Evolutionary conservation across 1,140 invertebrate species (phyloP).

Genomic region (Lordiphosa collinella): DNA sequence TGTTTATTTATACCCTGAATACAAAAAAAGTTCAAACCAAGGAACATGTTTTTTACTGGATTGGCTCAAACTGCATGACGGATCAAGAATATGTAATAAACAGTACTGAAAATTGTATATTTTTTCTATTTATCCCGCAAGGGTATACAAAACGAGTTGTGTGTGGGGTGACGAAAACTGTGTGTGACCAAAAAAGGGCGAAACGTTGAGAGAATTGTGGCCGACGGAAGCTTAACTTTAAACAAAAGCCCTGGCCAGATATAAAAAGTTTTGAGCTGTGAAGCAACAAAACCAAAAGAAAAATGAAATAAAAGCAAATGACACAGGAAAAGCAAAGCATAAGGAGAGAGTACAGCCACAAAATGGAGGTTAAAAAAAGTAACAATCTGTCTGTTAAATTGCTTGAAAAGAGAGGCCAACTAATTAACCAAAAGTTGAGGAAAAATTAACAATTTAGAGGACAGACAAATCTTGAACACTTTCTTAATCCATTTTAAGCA

Average conservation of each 20-base stretch:
- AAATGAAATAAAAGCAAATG: conserved; percentile 39
- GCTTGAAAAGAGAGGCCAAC: conserved; percentile 52
- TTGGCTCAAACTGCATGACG: no score
- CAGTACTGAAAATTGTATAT: no score
- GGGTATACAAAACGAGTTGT: not conserved
- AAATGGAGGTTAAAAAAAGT: conserved; percentile 15
- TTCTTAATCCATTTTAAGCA: not conserved
- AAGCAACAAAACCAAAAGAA: not conserved
- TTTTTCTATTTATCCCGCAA: no score
- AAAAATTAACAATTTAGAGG: not conserved
- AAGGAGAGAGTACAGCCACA: conserved; percentile 27
- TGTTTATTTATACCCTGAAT: no score
- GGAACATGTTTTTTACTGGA: no score
- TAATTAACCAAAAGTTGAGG: conserved; percentile 57
- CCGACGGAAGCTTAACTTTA: conserved; percentile 38
- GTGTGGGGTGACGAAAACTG: conserved; percentile 20
- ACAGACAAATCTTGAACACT: not conserved
- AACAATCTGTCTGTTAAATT: conserved; percentile 47
- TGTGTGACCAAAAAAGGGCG: not conserved
- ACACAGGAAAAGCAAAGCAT: conserved; percentile 49
- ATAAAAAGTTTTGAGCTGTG: conserved; percentile 14
- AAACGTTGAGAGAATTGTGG: conserved; percentile 14
- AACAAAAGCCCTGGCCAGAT: conserved; percentile 39
- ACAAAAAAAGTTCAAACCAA: no score
- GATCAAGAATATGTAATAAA: no score